Conservation (phyloP, 2,113 vertebrate genomes). For the Bettongia penicillata region DNA sequence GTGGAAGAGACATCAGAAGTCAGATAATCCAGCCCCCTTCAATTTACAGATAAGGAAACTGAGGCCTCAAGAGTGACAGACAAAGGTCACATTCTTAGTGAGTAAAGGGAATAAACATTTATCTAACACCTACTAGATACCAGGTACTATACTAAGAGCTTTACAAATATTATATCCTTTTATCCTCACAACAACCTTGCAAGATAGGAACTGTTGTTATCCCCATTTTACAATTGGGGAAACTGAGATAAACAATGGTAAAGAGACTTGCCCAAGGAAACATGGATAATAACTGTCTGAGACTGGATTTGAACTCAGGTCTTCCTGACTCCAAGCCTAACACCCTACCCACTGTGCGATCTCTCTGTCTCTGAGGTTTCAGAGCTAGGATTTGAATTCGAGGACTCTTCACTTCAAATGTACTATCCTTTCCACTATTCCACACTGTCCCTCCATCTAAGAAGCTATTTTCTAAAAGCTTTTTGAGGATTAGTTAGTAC, state of each 20-base stretch:
- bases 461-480: constrained; percentile 3
- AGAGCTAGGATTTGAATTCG: neutral
- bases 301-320: neutral
- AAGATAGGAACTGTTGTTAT: neutral
- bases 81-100: neutral
- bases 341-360: neutral
- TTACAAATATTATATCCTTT: neutral
- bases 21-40: neutral
- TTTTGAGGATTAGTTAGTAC: neutral
- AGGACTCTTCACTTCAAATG: neutral
- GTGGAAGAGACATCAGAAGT: neutral
- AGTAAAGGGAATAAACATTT: neutral
- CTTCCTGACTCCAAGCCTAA: neutral
- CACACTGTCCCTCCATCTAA: neutral
- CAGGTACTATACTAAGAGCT: neutral
- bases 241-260: neutral
- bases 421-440: neutral
- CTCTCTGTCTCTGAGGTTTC: neutral
- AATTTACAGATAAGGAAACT: neutral
- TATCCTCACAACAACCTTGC: neutral
- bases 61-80: neutral
- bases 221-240: neutral
- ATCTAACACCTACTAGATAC: neutral
- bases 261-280: neutral
- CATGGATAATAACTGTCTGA: neutral